phyloP scores from a whole-genome alignment of 2,888 invertebrate species.

The Habroteleia sp. region DNA sequence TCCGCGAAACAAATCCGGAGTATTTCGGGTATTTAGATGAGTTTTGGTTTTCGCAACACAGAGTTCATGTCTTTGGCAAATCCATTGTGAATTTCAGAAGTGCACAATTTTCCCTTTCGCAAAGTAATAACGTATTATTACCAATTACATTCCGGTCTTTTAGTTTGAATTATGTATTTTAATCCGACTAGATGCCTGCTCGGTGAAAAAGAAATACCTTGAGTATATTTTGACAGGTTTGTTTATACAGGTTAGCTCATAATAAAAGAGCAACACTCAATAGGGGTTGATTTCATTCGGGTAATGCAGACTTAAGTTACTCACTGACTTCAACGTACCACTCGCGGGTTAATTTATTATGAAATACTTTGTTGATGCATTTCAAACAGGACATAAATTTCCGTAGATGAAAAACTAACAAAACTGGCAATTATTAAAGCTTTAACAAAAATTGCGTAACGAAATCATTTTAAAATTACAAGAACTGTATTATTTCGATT shows the following conservation, averaged over 20 bases:
- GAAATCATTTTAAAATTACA: too few species aligned
- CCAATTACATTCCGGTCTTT: too few species aligned
- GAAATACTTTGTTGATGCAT: conserved; percentile 24
- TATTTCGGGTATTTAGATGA: conserved; percentile 23
- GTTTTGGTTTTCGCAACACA: conserved; percentile 1
- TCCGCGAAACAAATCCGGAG: conserved; percentile 3
- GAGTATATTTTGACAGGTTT: conserved; percentile 58
- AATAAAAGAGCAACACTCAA: conserved; percentile 54
- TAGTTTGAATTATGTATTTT: not conserved
- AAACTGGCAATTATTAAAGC: too few species aligned
- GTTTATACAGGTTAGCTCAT: conserved; percentile 43
- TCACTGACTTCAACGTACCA: conserved; percentile 4
- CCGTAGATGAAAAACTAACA: too few species aligned
- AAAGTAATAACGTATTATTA: too few species aligned
- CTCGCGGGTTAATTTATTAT: conserved; percentile 30
- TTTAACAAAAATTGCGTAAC: too few species aligned
- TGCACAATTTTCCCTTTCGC: too few species aligned
- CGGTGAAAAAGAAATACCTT: conserved; percentile 30
- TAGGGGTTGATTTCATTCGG: conserved; percentile 50
- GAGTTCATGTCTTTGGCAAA: too few species aligned
- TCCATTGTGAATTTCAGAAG: too few species aligned
- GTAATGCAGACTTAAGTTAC: conserved; percentile 41
- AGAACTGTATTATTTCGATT: too few species aligned
- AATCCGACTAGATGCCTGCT: conserved; percentile 26
- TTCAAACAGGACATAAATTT: too few species aligned